phyloP scores from a whole-genome alignment of 2,113 vertebrate species.

The Labrus mixtus region DNA sequence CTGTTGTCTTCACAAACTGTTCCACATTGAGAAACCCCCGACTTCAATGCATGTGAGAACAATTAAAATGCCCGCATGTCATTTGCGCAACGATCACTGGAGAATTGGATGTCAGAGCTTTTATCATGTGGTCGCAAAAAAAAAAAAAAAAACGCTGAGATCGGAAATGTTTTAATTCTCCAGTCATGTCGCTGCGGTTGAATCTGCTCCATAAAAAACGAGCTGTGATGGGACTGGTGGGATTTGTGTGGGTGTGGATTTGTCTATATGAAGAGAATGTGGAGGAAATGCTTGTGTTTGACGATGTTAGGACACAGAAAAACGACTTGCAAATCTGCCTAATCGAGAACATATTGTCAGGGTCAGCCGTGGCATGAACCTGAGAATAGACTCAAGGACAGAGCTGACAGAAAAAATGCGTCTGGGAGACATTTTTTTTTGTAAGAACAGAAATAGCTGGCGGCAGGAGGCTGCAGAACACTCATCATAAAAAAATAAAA shows the following conservation, averaged over 20 bases:
- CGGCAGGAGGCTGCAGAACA: constrained; percentile 17
- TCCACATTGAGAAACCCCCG: neutral
- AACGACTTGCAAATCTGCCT: constrained; percentile 67
- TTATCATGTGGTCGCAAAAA: constrained; percentile 55
- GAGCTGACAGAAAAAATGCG: constrained; percentile 1
- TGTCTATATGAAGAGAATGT: constrained; percentile 49
- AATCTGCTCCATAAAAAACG: constrained; percentile 36
- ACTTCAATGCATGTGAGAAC: constrained; percentile 39
- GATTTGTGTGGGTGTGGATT: constrained; percentile 34
- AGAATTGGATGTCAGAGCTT: constrained; percentile 44
- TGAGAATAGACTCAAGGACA: constrained; percentile 43
- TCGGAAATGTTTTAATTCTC: constrained; percentile 68
- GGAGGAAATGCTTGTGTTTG: constrained; percentile 55
- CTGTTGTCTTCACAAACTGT: neutral
- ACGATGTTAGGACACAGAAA: constrained; percentile 38
- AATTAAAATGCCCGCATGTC: constrained; percentile 42
- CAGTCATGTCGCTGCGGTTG: constrained; percentile 56
- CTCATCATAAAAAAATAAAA: neutral
- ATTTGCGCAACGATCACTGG: constrained; percentile 38
- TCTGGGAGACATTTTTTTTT: constrained; percentile 53
- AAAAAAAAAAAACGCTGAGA: constrained; percentile 66
- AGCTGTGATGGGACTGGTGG: constrained; percentile 26
- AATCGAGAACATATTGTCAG: constrained; percentile 66
- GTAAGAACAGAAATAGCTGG: constrained; percentile 21
- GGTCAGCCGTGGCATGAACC: constrained; percentile 54